Percentiles rank a stretch among this genome's conserved stretches.
These are phyloP conservation scores for Cordilura impudica DNA, from an alignment of 2,888 invertebrate species.

Conservation along the genomic window DNA sequence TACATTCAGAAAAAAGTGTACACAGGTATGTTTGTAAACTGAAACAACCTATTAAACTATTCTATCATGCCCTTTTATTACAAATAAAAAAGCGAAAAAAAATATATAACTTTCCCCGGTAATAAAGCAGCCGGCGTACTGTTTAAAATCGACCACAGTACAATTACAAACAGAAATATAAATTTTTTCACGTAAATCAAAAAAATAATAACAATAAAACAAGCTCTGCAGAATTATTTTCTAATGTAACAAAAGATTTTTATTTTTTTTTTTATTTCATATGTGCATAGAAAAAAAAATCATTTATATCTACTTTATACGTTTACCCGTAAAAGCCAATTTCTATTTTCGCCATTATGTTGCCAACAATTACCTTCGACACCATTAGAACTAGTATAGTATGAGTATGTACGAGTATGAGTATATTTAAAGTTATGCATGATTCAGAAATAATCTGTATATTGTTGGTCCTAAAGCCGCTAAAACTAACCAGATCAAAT, in stretches of 20 bases:
- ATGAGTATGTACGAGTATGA: background rate
- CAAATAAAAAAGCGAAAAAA: background rate
- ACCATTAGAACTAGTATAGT: constrained; percentile 26
- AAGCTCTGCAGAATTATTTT: background rate
- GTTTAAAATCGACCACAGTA: background rate
- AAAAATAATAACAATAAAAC: no score
- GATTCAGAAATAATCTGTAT: background rate
- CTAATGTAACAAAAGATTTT: background rate
- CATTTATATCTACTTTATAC: background rate
- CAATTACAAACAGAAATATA: background rate
- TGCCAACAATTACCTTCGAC: constrained; percentile 51
- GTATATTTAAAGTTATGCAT: background rate
- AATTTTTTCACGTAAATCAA: background rate
- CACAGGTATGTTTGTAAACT: no score
- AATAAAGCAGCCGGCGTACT: background rate
- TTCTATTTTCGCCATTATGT: constrained; percentile 12
- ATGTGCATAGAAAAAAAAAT: background rate
- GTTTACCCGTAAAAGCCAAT: background rate
- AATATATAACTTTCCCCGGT: background rate
- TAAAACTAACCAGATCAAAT: no score
- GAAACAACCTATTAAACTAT: background rate
- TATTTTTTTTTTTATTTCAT: background rate
- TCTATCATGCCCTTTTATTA: background rate
- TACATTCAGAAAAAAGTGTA: no score
- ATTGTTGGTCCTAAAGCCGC: no score